Evolutionary conservation across 2,797 vertebrate genomes (phyloP).

Genomic region (Anomalospiza imberbis): DNA sequence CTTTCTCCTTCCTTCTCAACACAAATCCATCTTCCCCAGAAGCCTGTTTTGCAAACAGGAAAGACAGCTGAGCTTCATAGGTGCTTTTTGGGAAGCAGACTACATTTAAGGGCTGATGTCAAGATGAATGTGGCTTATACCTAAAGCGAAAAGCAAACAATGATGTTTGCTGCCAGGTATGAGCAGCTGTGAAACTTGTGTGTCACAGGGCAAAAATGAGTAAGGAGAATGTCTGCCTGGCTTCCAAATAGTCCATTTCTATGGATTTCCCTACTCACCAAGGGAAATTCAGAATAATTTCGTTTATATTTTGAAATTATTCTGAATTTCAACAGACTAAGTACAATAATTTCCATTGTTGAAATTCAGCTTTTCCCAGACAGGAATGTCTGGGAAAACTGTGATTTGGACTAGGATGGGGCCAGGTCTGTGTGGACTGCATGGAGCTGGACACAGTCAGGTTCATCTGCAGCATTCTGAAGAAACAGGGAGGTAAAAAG

Average conservation of each 20-base stretch:
- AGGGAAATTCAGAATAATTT: neutral
- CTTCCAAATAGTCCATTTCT: neutral
- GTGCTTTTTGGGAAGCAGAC: neutral
- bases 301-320: neutral
- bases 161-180: neutral
- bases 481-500: neutral
- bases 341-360: neutral
- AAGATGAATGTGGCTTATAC: neutral
- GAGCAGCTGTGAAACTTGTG: neutral
- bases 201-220: neutral
- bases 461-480: neutral
- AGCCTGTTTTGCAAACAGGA: neutral
- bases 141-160: neutral
- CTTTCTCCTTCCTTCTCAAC: neutral
- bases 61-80: neutral
- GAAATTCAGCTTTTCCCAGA: neutral
- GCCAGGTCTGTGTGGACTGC: neutral
- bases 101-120: neutral
- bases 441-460: neutral
- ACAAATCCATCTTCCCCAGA: neutral
- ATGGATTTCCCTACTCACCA: neutral
- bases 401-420: neutral
- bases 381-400: neutral
- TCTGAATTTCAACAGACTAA: neutral
- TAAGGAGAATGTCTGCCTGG: neutral